Evolutionary conservation across 2,797 vertebrate genomes (phyloP).

Genomic region (Sparus aurata): DNA sequence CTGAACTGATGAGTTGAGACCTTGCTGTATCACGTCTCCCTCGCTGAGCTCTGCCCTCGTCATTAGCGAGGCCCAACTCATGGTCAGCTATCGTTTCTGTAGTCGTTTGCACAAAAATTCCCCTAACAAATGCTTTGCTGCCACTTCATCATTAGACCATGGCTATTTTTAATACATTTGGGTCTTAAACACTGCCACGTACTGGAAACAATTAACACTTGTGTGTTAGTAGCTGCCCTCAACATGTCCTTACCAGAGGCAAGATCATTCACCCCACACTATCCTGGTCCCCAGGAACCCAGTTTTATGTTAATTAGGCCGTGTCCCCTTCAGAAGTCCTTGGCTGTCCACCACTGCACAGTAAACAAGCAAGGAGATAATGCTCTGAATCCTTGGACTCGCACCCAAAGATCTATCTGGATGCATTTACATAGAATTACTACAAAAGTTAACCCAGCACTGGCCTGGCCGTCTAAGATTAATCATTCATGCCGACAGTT

Average conservation of each 20-base stretch:
- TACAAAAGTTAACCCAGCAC: slow-evolving; percentile 68
- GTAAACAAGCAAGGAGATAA: slow-evolving; percentile 88
- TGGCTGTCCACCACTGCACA: slow-evolving; percentile 88
- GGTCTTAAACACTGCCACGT: slow-evolving; percentile 88
- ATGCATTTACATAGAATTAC: slow-evolving; percentile 67
- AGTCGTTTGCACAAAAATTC: slow-evolving; percentile 66
- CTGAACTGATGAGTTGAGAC: slow-evolving; percentile 75
- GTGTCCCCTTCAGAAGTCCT: slow-evolving; percentile 94
- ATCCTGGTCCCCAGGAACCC: slow-evolving; percentile 84
- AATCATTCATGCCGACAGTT: slow-evolving; percentile 77
- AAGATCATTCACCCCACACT: slow-evolving; percentile 88
- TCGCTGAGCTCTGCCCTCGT: slow-evolving; percentile 50
- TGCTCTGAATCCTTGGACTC: slow-evolving; percentile 65
- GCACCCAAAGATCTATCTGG: slow-evolving; percentile 54
- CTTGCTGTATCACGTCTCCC: slow-evolving; percentile 65
- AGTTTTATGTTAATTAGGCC: slow-evolving; percentile 94
- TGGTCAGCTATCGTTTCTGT: slow-evolving; percentile 63
- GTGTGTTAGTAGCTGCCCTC: slow-evolving; percentile 89
- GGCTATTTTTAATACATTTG: slow-evolving; percentile 83
- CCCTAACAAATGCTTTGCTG: slow-evolving; percentile 76
- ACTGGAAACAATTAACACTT: slow-evolving; percentile 91
- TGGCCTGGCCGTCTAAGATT: slow-evolving; percentile 61
- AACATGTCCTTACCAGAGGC: slow-evolving; percentile 93
- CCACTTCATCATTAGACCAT: slow-evolving; percentile 80
- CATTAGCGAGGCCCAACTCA: slow-evolving; percentile 56